Evolutionary conservation across 2,797 vertebrate species (phyloP).

Genomic region (Lepidocolaptes lacrymiger): DNA sequence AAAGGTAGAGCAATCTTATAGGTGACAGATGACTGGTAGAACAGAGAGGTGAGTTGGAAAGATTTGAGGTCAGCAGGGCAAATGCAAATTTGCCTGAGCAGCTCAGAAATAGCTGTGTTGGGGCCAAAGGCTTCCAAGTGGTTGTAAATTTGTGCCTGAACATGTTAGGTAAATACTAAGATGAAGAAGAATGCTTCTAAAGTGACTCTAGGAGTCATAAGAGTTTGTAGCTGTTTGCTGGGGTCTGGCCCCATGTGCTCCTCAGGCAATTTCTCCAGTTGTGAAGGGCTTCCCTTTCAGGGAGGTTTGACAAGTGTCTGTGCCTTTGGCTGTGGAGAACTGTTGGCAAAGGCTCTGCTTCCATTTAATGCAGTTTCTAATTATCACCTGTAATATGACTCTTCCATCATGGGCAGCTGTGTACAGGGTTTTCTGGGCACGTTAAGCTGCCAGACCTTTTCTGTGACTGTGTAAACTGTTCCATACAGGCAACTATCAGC

Average conservation of each 20-base stretch:
- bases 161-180: neutral
- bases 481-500: neutral
- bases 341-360: neutral
- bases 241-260: neutral
- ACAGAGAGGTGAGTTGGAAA: neutral
- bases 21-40: neutral
- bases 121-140: neutral
- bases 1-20: neutral
- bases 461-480: neutral
- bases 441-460: neutral
- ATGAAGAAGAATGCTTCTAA: neutral
- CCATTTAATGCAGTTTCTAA: neutral
- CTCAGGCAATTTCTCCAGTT: neutral
- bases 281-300: neutral
- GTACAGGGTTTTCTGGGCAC: neutral
- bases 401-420: neutral
- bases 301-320: neutral
- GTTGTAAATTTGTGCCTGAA: neutral
- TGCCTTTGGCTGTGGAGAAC: neutral
- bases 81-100: neutral
- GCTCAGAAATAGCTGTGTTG: neutral
- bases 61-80: rapidly evolving
- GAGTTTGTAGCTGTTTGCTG: neutral
- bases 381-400: neutral
- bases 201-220: neutral